Base-by-base conservation (phyloP, 2,888 invertebrate genomes). In the Strigamia maritima region DNA sequence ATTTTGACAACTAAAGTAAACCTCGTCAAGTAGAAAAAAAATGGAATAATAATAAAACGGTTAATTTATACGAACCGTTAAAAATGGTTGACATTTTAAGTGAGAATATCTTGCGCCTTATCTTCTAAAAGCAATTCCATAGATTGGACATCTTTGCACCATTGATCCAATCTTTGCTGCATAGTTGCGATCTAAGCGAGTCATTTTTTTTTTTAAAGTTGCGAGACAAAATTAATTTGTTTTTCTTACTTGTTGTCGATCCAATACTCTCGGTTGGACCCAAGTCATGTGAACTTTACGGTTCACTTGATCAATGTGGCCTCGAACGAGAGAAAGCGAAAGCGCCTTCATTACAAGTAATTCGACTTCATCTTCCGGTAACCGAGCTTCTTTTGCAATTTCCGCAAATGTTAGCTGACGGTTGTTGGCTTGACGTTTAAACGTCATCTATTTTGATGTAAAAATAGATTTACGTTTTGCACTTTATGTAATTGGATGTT, bases 311-410 rank as follows among this genome's bases (percentile, higher is more conserved):
- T 98, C 98, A 82, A 98, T 97, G 80, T 93, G 93, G 0, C 98
- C 99, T 80, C 93, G 91, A 4, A 99, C 94, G 19, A 99, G 89
- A 26, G 94, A 95, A 85, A 97, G 93, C 0, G 98, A 95, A 31
- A 99, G 86, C 0, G 98, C 98, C 87, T 97, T 97, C 98, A 99
- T 99, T 0, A 99, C 95, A 74, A 99, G 88, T 81, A 97, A 89
- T 85, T 99, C 99, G 24, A 99, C 95, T 85, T 95, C 93, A 82
- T 93, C 91, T 26, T 81, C 87, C 0, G 94, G 94, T 80, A 98
- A 88, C 82, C 93, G 90, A 3, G 97, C 94, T 85, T 94, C 94
- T 38, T 89, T 88, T 0, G 97, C 91, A 79, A 99, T 97, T 86
- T 98, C 97, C 0, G 90, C 89, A 87, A 99, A 99, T 0, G 94